phyloP scores from a whole-genome alignment of 1,140 invertebrate genomes.

The Riptortus pedestris region DNA sequence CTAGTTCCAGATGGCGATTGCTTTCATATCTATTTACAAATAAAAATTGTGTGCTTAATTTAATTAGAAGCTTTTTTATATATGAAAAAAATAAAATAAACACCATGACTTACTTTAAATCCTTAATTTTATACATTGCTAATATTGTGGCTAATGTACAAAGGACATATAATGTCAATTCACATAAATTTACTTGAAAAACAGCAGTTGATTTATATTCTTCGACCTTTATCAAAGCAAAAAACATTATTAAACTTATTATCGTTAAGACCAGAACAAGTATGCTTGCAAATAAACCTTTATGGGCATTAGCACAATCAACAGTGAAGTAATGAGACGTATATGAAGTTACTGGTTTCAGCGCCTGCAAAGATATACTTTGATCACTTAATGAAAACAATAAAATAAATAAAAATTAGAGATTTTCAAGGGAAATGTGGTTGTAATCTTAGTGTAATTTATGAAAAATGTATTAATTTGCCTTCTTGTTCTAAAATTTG shows the following conservation, averaged over 20 bases:
- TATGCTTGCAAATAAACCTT: constrained; percentile 87
- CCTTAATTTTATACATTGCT: constrained; percentile 61
- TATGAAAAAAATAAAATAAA: too few species aligned
- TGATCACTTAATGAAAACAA: neutral
- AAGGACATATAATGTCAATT: constrained; percentile 75
- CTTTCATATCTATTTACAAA: constrained; percentile 55
- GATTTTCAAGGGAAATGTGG: too few species aligned
- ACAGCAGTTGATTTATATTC: constrained; percentile 75
- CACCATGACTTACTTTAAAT: constrained; percentile 15
- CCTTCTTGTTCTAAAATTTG: too few species aligned
- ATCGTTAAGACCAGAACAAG: constrained; percentile 84
- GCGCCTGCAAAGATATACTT: neutral
- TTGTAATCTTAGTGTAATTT: too few species aligned
- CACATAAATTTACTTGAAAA: constrained; percentile 83
- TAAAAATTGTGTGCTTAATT: too few species aligned
- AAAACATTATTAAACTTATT: constrained; percentile 88
- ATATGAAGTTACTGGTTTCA: neutral
- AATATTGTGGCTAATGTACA: constrained; percentile 74
- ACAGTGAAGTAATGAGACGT: constrained; percentile 83
- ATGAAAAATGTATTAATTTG: too few species aligned
- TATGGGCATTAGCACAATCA: constrained; percentile 86
- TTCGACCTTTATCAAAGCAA: constrained; percentile 77
- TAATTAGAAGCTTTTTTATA: neutral
- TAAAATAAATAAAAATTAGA: too few species aligned
- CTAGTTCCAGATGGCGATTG: constrained; percentile 72